phyloP scores from a whole-genome alignment of 2,888 invertebrate species.

The Yponomeuta cagnagella region DNA sequence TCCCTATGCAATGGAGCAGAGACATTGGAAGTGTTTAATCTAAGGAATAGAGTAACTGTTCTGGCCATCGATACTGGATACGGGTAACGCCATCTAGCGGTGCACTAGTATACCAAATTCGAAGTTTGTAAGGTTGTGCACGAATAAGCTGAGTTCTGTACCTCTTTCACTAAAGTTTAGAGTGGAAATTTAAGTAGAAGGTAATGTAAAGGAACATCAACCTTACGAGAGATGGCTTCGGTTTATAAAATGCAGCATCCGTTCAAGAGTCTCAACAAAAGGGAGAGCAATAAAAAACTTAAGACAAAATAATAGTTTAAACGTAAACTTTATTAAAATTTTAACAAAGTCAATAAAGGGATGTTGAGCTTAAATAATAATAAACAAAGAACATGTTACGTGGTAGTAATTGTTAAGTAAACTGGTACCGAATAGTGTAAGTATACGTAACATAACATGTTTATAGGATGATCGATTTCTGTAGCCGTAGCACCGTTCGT shows the following conservation, averaged over 20 bases:
- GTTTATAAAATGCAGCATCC: background rate
- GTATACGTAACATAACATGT: slow-evolving; percentile 10
- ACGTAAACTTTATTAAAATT: slow-evolving; percentile 20
- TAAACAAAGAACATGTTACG: slow-evolving; percentile 16
- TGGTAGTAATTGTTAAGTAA: slow-evolving; percentile 14
- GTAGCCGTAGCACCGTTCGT: slow-evolving; percentile 1
- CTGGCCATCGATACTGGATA: background rate
- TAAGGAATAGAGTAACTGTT: background rate
- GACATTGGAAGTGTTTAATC: background rate
- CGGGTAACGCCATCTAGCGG: slow-evolving; percentile 7
- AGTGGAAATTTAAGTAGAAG: too few relatives aligned
- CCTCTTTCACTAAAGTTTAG: too few relatives aligned
- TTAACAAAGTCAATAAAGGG: slow-evolving; percentile 13
- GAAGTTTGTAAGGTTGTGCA: background rate
- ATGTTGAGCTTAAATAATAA: slow-evolving; percentile 10
- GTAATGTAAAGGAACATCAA: background rate
- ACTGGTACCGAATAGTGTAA: too few relatives aligned
- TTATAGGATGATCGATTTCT: slow-evolving; percentile 14
- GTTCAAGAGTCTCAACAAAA: background rate
- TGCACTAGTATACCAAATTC: slow-evolving; percentile 1
- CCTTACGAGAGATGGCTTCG: background rate
- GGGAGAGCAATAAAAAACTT: background rate
- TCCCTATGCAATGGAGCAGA: too few relatives aligned
- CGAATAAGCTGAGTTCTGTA: background rate
- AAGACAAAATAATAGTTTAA: slow-evolving; percentile 12